Evolutionary conservation across 1,140 invertebrate species (phyloP).

Genomic region (Sitobion miscanthi): DNA sequence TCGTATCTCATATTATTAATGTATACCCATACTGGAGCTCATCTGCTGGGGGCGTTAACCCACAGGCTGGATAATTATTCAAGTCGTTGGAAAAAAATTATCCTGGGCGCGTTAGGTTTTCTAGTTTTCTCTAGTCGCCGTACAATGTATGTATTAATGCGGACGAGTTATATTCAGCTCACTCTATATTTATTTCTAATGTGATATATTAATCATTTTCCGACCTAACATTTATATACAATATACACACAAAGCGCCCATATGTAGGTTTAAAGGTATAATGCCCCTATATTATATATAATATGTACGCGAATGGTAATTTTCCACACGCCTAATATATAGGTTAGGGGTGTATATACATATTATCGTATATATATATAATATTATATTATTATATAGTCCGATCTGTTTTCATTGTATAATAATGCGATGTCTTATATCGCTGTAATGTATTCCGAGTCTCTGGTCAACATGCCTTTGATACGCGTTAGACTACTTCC

Average conservation of each 20-base stretch:
- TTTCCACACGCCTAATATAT: background rate
- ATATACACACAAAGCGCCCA: background rate
- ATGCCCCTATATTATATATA: background rate
- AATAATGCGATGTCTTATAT: background rate
- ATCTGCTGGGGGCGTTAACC: conserved; percentile 5
- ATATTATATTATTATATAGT: background rate
- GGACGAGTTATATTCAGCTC: background rate
- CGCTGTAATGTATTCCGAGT: conserved; percentile 24
- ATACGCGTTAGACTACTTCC: conserved; percentile 40
- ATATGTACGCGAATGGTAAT: background rate
- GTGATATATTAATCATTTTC: conserved; percentile 17
- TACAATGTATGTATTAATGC: no score
- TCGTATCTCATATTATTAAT: background rate
- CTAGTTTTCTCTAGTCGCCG: background rate
- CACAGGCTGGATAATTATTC: conserved; percentile 10
- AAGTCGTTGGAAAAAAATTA: conserved; percentile 20
- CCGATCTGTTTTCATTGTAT: background rate
- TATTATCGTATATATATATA: background rate
- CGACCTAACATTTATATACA: background rate
- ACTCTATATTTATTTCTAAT: background rate
- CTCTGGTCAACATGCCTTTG: conserved; percentile 44
- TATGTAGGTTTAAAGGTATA: background rate
- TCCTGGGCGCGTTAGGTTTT: background rate
- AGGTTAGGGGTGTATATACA: background rate
- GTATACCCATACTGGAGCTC: background rate